Evolutionary conservation across 2,888 invertebrate genomes (phyloP), one percentile per base, ranked within the genome.

Genomic region (Protula sp.): DNA sequence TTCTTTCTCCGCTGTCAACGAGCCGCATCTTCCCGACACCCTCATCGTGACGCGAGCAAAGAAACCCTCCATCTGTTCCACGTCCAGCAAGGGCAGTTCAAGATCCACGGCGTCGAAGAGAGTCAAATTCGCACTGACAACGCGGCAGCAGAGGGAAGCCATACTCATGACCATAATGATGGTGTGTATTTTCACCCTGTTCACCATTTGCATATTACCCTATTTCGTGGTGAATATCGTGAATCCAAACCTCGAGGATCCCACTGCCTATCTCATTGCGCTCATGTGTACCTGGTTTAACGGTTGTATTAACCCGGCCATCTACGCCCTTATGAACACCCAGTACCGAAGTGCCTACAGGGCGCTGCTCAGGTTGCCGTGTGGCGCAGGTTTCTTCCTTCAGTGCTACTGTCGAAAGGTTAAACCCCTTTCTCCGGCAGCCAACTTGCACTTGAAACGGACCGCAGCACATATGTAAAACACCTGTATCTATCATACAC

Each of bases 161-260:
- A 61, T 75, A 29, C 63, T 71, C 30, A 67, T 75, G 1, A 72
- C 75, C 0, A 70, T 66, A 30, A 75, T 74, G 73, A 75, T 75
- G 75, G 57, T 73, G 55, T 70, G 72, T 62, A 74, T 74, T 57
- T 75, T 74, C 65, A 64, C 67, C 38, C 69, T 72, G 48, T 74
- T 72, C 59, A 69, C 74, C 58, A 29, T 72, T 29, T 71, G 73
- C 54, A 71, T 72, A 28, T 71, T 73, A 53, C 75, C 75, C 0
- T 75, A 72, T 65, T 72, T 74, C 62, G 62, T 70, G 22, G 59
- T 71, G 29, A 73, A 73, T 63, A 66, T 72, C 2, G 60, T 68
- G 2, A 73, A 74, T 57, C 65, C 67, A 29, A 62, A 61, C 5
- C 67, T 69, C 52, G 64, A 58, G 28, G 61, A 68, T 31, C 73